Conservation (phyloP, 2,797 vertebrate species). For the Melopsittacus undulatus region DNA sequence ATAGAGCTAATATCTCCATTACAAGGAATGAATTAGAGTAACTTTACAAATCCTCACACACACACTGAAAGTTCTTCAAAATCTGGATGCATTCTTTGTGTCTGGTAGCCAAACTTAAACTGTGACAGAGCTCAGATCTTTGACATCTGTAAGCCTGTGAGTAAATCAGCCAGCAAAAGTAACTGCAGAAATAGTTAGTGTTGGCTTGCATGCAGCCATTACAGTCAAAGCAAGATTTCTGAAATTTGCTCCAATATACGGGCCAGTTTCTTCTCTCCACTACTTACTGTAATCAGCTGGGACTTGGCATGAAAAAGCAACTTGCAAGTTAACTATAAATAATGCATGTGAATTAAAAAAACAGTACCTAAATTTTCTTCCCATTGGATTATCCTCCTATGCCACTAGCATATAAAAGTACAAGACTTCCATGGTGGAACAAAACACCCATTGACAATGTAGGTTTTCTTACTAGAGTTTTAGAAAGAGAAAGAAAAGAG, state of each 20-base stretch:
- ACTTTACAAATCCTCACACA: neutral
- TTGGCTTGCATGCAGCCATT: neutral
- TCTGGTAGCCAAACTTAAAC: neutral
- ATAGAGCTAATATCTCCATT: neutral
- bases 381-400: neutral
- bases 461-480: neutral
- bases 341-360: neutral
- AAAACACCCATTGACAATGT: neutral
- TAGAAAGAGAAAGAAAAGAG: neutral
- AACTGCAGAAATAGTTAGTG: neutral
- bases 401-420: neutral
- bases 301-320: neutral
- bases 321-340: neutral
- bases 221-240: neutral
- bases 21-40: neutral
- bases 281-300: neutral
- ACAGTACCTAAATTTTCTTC: neutral
- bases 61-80: neutral
- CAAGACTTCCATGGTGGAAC: neutral
- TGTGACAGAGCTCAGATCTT: neutral
- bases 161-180: neutral
- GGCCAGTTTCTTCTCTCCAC: neutral
- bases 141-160: rapidly evolving
- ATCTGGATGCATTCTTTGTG: neutral
- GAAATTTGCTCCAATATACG: neutral